Base-by-base conservation (phyloP, 2,797 vertebrate species). In the Sebastiscus albofasciatus region DNA sequence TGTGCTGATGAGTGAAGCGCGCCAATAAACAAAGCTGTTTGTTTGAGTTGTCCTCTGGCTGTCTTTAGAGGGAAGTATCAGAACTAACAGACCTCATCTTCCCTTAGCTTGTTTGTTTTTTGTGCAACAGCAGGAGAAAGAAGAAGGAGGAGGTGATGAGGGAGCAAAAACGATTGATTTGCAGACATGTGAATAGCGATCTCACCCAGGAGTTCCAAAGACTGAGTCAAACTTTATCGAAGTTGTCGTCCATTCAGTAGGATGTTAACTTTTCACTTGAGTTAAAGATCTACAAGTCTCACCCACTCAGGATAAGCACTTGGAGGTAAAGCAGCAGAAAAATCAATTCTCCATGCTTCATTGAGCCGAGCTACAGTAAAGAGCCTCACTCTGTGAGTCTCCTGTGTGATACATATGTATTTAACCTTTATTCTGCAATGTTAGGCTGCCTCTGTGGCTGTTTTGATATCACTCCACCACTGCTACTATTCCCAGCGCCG, bases 231-330 rank as follows among this genome's bases (percentile, higher is more conserved):
- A 79, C 66, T 80, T 77, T 76, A 83, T 56, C 34, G 8, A 75
- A 83, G 64, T 58, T 82, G 67, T 60, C 59, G 36, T 81, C 49
- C 34, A n/a, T 62, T 83, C 34, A 79, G 36, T 72, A 8, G 49
- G 39, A 39, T 59, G 79, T 81, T 89, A 84, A 73, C 77, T 58
- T 79, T 85, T 66, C 74, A 61, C 84, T 83, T 61, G 12, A 84
- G 79, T 89, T 85, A 89, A 90, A 90, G 81, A 91, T 90, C 81
- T 82, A 81, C 75, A 80, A 85, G 79, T 84, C 61, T 74, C 18
- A 22, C 49, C 49, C 49, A 54, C 49, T 49, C 67, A 58, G 27
- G 9, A 71, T 67, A 64, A 85, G 75, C 70, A 66, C 81, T 69
- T 12, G 36, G 66, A 79, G 42, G 61, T 67, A 77, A 77, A 78